Conservation (phyloP, 2,113 vertebrate species). For the Ondatra zibethicus region DNA sequence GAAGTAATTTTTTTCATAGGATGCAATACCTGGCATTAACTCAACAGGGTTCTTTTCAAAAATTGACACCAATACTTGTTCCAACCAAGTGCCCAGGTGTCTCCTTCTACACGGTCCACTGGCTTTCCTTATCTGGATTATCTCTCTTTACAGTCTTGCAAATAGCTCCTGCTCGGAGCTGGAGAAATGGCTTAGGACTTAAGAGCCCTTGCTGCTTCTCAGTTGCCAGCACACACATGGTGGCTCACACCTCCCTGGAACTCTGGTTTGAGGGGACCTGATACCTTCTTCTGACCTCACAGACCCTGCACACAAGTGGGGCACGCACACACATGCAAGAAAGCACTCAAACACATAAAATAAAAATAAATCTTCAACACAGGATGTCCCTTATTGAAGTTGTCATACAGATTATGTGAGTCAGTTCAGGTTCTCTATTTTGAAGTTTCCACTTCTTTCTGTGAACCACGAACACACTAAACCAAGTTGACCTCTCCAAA, state of each 20-base stretch:
- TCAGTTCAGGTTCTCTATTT: not conserved
- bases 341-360: not conserved
- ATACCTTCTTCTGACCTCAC: not conserved
- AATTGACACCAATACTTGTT: not conserved
- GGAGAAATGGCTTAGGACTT: not conserved
- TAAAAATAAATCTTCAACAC: not conserved
- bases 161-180: not conserved
- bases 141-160: not conserved
- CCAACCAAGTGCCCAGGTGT: not conserved
- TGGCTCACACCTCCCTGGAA: not conserved
- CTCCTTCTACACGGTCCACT: not conserved
- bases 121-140: not conserved
- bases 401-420: not conserved
- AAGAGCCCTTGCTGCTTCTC: not conserved
- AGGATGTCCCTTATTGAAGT: not conserved
- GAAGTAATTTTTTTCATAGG: not conserved
- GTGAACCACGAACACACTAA: not conserved
- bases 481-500: not conserved
- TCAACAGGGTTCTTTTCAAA: not conserved
- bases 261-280: not conserved
- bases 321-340: no score
- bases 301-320: no score
- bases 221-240: not conserved
- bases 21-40: not conserved
- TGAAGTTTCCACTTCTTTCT: not conserved